A percentile compares a stretch with the other conserved stretches of the same genome.
Evolutionary conservation across 2,113 vertebrate species (phyloP).

Genomic region (Tupaia chinensis): DNA sequence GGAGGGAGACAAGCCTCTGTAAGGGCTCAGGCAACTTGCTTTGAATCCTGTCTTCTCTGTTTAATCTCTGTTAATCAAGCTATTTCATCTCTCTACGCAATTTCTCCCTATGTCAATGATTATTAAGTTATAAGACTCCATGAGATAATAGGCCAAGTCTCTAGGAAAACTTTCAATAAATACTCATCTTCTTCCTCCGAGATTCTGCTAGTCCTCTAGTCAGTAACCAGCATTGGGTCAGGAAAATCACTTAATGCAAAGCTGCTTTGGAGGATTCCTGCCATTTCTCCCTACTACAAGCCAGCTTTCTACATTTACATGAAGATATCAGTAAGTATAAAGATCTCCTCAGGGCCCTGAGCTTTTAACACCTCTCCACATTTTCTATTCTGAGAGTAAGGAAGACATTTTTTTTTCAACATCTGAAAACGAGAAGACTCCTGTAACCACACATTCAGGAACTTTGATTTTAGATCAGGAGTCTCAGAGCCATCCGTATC

Average conservation of each 20-base stretch:
- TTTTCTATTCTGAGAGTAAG: slow-evolving; percentile 55
- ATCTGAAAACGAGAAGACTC: slow-evolving; percentile 54
- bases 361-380: not conserved
- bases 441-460: slow-evolving; percentile 65
- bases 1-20: not conserved
- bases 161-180: too few relatives aligned
- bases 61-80: too few relatives aligned
- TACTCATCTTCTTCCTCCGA: too few relatives aligned
- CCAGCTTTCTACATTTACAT: not conserved
- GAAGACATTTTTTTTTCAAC: slow-evolving; percentile 44
- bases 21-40: not conserved
- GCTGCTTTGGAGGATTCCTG: accelerated
- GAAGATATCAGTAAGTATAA: not conserved
- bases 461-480: slow-evolving; percentile 86
- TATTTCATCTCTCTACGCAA: too few relatives aligned
- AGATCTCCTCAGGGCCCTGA: not conserved
- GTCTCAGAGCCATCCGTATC: slow-evolving; percentile 87
- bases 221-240: too few relatives aligned
- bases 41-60: too few relatives aligned
- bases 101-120: too few relatives aligned
- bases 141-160: too few relatives aligned
- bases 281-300: not conserved
- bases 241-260: not conserved
- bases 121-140: too few relatives aligned
- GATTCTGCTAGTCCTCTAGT: too few relatives aligned